A percentile compares a stretch with the other conserved stretches of the same genome.
These are phyloP conservation scores for Lochmaea crataegi DNA, from an alignment of 2,888 invertebrate genomes.

Conservation along the genomic window DNA sequence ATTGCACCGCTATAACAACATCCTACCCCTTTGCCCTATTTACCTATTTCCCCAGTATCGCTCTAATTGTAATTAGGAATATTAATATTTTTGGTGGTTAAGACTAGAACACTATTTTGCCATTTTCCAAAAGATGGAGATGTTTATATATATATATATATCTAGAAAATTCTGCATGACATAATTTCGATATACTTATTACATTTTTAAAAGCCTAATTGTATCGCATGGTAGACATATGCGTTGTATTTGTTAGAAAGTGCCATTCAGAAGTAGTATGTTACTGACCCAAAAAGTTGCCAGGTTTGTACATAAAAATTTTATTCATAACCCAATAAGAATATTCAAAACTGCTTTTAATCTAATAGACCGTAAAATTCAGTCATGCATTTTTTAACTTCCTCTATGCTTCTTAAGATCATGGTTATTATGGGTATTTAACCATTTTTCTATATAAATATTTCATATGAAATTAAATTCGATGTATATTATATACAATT, in stretches of 20 bases:
- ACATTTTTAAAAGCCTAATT: constrained; percentile 59
- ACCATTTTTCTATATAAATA: background rate
- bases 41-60: constrained; percentile 39
- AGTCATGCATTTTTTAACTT: constrained; percentile 4
- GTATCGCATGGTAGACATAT: constrained; percentile 64
- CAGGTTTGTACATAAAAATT: constrained; percentile 46
- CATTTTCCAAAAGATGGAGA: constrained; percentile 38
- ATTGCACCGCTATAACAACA: constrained; percentile 57
- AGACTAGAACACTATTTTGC: constrained; percentile 47
- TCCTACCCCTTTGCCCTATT: constrained; percentile 42
- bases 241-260: constrained; percentile 63
- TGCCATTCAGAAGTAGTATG: constrained; percentile 65
- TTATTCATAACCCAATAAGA: background rate
- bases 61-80: constrained; percentile 34
- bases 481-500: background rate
- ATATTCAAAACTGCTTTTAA: constrained; percentile 11
- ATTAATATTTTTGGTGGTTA: constrained; percentile 50
- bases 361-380: background rate
- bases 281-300: constrained; percentile 66
- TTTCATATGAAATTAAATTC: background rate
- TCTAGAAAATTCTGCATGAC: constrained; percentile 46
- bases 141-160: constrained; percentile 36
- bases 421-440: constrained; percentile 13
- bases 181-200: constrained; percentile 41
- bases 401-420: background rate